Percentiles rank a stretch among this genome's conserved stretches.
These are phyloP conservation scores for Pseudomyrmex cubaensis DNA, from an alignment of 1,140 invertebrate species.

Conservation along the genomic window DNA sequence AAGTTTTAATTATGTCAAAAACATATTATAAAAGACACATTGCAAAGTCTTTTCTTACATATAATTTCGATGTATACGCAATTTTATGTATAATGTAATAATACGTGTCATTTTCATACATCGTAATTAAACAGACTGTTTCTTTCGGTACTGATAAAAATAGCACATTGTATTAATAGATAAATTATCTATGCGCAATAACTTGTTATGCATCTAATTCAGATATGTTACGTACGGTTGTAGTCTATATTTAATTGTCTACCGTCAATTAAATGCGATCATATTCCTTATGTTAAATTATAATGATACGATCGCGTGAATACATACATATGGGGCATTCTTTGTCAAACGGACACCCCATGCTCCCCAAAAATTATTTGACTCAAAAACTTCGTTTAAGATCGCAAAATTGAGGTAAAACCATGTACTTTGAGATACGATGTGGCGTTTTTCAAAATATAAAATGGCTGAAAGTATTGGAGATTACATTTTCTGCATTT, in stretches of 20 bases:
- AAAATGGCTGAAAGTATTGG: too few relatives aligned
- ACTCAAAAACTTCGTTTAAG: too few relatives aligned
- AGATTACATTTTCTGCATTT: too few relatives aligned
- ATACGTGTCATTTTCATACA: slow-evolving; percentile 1
- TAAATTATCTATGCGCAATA: slow-evolving; percentile 39
- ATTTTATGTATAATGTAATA: slow-evolving; percentile 1
- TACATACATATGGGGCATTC: background rate
- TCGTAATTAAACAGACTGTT: slow-evolving; percentile 37
- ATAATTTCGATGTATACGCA: background rate
- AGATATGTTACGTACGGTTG: background rate
- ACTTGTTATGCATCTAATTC: slow-evolving; percentile 44
- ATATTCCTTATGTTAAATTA: slow-evolving; percentile 57
- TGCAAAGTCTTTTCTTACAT: background rate
- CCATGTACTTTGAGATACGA: too few relatives aligned
- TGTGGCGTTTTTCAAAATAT: too few relatives aligned
- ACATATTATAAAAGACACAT: too few relatives aligned
- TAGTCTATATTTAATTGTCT: slow-evolving; percentile 50
- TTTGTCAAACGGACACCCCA: too few relatives aligned
- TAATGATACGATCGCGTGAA: slow-evolving; percentile 6
- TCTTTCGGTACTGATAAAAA: slow-evolving; percentile 6
- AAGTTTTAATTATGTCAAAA: background rate
- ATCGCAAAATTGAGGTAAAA: too few relatives aligned
- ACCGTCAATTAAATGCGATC: slow-evolving; percentile 31
- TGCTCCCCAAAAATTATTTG: too few relatives aligned
- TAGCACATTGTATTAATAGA: slow-evolving; percentile 25